Evolutionary conservation across 2,113 vertebrate species (phyloP), one percentile per base, ranked within the genome.

Genomic region (Pitta sordida): DNA sequence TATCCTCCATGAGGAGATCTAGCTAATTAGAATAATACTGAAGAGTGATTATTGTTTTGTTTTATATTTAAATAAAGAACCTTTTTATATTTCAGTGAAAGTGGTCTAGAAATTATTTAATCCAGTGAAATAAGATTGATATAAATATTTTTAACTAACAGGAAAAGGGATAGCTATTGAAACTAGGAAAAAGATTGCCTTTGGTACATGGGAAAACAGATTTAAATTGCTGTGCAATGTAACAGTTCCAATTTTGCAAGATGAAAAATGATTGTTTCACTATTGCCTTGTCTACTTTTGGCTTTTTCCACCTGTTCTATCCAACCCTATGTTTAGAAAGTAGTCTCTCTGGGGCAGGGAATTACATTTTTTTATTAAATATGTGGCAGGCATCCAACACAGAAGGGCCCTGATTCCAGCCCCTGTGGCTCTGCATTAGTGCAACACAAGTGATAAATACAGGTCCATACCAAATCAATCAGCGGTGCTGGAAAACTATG

Each of bases 211-310:
- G 43, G 39, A 95, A 92, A 91, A 83, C 55, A 88, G 83, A 86
- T 93, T 94, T 93, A 93, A 94, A 94, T 90, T 94, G 68, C 63
- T 83, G 43, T 90, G 64, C 70, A 83, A 39, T 77, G 16, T 94
- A 95, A 83, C 75, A 90, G 55, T 83, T 90, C 83, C 59, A 83
- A 63, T 95, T 94, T 95, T 93, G 23, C 39, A 83, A 91, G 76
- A 93, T 88, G 95, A 93, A 96, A 95, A 96, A 91, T 93, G 37
- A 86, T 95, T 91, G 51, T 88, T 93, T 93, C 83, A 80, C 68
- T 91, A 59, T 86, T 81, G 43, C 55, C 83, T 90, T 77, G 36
- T 88, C 75, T 88, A 51, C 41, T 93, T 90, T 30, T 85, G n/a
- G 2, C 48, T 94, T 91, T 95, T 93, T 49, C 34, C 70, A 94